These are phyloP conservation scores for Acrossocheilus wenchowensis DNA, from an alignment of 2,797 vertebrate species.

Conservation along the genomic window DNA sequence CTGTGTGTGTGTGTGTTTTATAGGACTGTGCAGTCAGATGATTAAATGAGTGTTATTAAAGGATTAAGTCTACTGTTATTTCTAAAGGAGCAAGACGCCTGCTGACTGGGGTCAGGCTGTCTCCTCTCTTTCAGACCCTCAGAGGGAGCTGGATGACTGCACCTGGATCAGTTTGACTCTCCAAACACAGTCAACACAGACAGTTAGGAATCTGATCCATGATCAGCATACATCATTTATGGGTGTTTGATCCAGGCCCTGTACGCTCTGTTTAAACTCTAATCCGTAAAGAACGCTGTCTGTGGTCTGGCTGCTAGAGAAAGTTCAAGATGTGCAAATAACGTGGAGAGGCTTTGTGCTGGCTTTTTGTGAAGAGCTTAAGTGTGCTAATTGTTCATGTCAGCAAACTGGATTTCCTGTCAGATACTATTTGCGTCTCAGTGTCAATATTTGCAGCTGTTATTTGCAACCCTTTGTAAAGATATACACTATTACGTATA, in stretches of 20 bases:
- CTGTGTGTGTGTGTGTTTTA: constrained; percentile 41
- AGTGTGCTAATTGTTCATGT: not conserved
- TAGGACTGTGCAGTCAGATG: constrained; percentile 56
- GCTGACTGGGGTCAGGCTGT: constrained; percentile 28
- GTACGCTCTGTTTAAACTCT: constrained; percentile 16
- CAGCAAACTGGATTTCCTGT: constrained; percentile 3
- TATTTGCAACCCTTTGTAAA: not conserved
- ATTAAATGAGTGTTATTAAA: constrained; percentile 76
- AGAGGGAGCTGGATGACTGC: not conserved
- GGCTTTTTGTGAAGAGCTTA: not conserved
- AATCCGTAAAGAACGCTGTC: not conserved
- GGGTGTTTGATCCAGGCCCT: not conserved
- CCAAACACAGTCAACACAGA: constrained; percentile 5
- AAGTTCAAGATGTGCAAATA: constrained; percentile 32
- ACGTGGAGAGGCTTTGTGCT: not conserved
- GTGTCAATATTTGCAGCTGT: not conserved
- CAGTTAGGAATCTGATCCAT: constrained; percentile 15
- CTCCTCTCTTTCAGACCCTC: not conserved
- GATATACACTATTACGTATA: not conserved
- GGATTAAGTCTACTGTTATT: constrained; percentile 75
- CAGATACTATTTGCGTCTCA: not conserved
- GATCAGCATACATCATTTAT: constrained; percentile 5
- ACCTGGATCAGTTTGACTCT: constrained; percentile 22
- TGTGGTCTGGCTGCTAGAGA: not conserved
- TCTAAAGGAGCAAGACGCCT: constrained; percentile 35